phyloP scores from a whole-genome alignment of 2,888 invertebrate genomes.

The Unio pictorum region DNA sequence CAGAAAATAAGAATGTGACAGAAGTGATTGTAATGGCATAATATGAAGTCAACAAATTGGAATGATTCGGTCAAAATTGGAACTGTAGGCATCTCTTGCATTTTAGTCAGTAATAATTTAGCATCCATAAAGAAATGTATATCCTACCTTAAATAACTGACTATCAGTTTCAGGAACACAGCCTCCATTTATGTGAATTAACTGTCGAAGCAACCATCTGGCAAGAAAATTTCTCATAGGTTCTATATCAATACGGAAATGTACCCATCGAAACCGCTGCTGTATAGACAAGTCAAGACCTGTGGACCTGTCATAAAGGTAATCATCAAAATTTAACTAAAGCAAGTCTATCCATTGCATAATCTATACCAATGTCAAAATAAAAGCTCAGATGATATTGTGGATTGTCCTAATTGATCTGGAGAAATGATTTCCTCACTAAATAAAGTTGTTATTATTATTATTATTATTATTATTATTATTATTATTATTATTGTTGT shows the following conservation, averaged over 20 bases:
- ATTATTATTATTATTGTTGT: too few species aligned
- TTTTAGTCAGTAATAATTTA: too few species aligned
- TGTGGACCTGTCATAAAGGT: conserved; percentile 51
- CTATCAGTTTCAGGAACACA: conserved; percentile 48
- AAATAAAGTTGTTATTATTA: too few species aligned
- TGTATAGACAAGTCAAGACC: conserved; percentile 65
- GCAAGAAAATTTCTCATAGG: conserved; percentile 64
- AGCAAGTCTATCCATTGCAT: neutral
- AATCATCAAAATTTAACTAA: neutral
- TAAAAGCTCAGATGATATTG: too few species aligned
- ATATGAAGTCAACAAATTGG: too few species aligned
- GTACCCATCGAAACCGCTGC: conserved; percentile 69
- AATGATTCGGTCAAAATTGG: too few species aligned
- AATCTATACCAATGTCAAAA: neutral
- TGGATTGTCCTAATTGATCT: too few species aligned
- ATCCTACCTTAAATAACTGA: conserved; percentile 39
- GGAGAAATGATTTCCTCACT: too few species aligned
- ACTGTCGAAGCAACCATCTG: conserved; percentile 60
- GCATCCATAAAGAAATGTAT: too few species aligned
- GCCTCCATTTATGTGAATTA: conserved; percentile 59
- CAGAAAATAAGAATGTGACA: neutral
- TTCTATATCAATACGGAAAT: conserved; percentile 66
- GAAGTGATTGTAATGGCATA: neutral
- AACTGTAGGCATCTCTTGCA: too few species aligned
- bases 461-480: too few species aligned